phyloP scores from a whole-genome alignment of 2,888 invertebrate genomes.

The Sphaerophoria taeniata region DNA sequence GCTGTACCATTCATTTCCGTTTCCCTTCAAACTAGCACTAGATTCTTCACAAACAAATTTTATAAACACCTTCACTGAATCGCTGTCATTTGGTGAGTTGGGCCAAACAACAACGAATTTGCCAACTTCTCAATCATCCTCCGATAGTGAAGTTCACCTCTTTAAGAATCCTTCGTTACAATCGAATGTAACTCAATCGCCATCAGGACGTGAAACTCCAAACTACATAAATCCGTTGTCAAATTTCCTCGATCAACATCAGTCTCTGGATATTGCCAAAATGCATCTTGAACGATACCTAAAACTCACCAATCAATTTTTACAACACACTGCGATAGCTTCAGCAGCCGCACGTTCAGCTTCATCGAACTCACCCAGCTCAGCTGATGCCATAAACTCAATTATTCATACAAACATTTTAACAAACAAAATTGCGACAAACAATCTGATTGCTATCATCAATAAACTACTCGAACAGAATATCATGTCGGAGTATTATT shows the following conservation, averaged over 20 bases:
- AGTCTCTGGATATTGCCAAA: conserved; percentile 80
- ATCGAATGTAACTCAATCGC: conserved; percentile 25
- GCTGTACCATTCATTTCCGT: conserved; percentile 25
- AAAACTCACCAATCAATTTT: conserved; percentile 79
- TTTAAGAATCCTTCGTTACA: conserved; percentile 46
- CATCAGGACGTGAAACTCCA: conserved; percentile 64
- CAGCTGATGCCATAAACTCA: conserved; percentile 75
- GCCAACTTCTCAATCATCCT: neutral
- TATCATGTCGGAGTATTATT: conserved; percentile 77
- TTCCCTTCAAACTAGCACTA: conserved; percentile 54
- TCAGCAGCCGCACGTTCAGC: conserved; percentile 76
- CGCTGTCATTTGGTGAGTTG: conserved; percentile 40
- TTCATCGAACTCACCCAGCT: conserved; percentile 65
- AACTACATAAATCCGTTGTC: conserved; percentile 75
- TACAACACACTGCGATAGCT: conserved; percentile 77
- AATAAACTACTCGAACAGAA: conserved; percentile 77
- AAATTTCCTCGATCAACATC: conserved; percentile 79
- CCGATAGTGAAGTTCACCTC: conserved; percentile 13
- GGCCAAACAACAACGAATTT: conserved; percentile 13
- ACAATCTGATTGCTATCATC: conserved; percentile 76
- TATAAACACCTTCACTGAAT: conserved; percentile 56
- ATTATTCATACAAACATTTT: conserved; percentile 76
- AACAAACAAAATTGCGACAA: conserved; percentile 77
- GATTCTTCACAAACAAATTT: conserved; percentile 48
- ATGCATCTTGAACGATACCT: conserved; percentile 80